Evolutionary conservation across 2,888 invertebrate species (phyloP), one percentile per base, ranked within the genome.

Genomic region (Cataglyphis rosenhaueri): DNA sequence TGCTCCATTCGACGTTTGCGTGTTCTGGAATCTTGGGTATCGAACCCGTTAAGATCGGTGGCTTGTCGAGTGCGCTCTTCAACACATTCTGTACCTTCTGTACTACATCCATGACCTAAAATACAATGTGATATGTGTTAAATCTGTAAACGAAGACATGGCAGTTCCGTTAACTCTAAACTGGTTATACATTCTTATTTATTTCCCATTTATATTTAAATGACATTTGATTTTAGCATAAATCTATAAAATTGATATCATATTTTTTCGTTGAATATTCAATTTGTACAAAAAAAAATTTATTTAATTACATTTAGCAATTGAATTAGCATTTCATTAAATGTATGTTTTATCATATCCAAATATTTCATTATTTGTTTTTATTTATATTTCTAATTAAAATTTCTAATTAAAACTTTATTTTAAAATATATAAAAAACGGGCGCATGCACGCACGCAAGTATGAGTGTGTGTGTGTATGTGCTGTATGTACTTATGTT

Each of bases 81-180:
- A 98, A 95, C 18, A 98, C 98, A 93, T 96, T 97, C 93, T 98
- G 98, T 0, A 98, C 98, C 91, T 97, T 97, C 55, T 96, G 96
- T 0, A 98, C 97, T 9, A 98, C 97, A 87, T 96, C 97, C 91
- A 97, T 97, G 0, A 98, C 97, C 94, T 94, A 70, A 15, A 84
- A 83, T 41, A 35, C 68, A 38, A 82, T 6, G 25, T 44, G 44
- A 41, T 29, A 68, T 68, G 38, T 71, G 10, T 73, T 59, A 79
- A 79, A 79, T 59, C 62, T 15, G 59, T 79, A 73, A 44, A 73
- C n/a, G 81, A 21, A 64, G 21, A 21, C 44, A 52, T 10, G 65
- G 73, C 29, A 52, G 70, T n/a, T 21, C 68, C 59, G 78, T 79
- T 79, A 79, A 9, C 25, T 79, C 35, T 25, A 25, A 21, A 0